A percentile compares a stretch with the other conserved stretches of the same genome.
Evolutionary conservation across 2,888 invertebrate genomes (phyloP).

Genomic region (Oxytorus armatus): DNA sequence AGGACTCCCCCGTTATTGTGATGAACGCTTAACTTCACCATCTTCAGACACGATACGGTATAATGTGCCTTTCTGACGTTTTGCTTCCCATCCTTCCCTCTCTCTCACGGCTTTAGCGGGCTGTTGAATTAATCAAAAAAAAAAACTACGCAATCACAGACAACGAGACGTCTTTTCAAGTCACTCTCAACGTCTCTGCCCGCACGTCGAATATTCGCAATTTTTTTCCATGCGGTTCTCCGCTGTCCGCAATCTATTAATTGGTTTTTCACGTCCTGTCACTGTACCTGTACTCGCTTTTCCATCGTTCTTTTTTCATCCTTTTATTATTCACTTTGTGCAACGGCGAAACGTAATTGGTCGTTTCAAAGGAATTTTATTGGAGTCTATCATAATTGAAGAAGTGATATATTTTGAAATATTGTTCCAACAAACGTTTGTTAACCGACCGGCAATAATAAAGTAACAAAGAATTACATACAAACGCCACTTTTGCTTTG

Average conservation of each 20-base stretch:
- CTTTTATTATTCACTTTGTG: neutral
- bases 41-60: conserved; percentile 15
- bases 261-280: conserved; percentile 37
- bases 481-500: no score
- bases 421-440: no score
- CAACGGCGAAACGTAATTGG: no score
- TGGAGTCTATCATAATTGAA: no score
- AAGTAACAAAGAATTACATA: no score
- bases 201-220: conserved; percentile 7
- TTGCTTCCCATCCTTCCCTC: neutral
- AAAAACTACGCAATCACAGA: conserved; percentile 25
- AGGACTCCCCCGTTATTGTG: conserved; percentile 20
- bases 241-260: conserved; percentile 19
- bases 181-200: neutral
- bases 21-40: conserved; percentile 40
- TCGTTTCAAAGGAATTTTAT: no score
- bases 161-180: conserved; percentile 16
- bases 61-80: conserved; percentile 22
- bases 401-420: no score
- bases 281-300: neutral
- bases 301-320: neutral
- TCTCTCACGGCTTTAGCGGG: neutral
- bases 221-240: neutral
- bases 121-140: neutral
- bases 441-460: neutral